Percentiles rank a stretch among this genome's conserved stretches.
These are phyloP conservation scores for Myotis daubentonii DNA, from an alignment of 2,797 vertebrate species.

Conservation along the genomic window DNA sequence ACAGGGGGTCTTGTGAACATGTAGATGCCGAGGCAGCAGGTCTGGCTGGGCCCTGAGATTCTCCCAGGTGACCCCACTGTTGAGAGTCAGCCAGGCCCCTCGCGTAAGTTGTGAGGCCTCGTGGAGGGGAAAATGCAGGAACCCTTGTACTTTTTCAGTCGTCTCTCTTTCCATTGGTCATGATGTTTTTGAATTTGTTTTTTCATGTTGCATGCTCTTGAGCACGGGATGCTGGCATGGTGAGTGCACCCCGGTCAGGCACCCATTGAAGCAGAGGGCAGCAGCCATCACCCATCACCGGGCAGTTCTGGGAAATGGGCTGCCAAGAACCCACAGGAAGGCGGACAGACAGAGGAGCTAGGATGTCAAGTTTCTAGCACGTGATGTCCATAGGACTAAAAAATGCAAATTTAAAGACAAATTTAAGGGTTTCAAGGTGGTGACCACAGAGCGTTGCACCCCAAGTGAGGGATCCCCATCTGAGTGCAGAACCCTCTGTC, in stretches of 20 bases:
- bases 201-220: not conserved
- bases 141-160: not conserved
- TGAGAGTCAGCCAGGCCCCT: not conserved
- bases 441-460: not conserved
- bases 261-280: not conserved
- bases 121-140: not conserved
- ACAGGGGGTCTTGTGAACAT: not conserved
- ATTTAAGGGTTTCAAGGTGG: not conserved
- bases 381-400: not conserved
- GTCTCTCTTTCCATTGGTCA: not conserved
- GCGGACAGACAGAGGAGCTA: not conserved
- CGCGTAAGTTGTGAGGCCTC: not conserved
- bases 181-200: not conserved
- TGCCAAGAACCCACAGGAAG: not conserved
- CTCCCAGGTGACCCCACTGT: not conserved
- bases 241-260: not conserved
- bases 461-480: not conserved
- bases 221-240: fast-evolving
- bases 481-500: not conserved
- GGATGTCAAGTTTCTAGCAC: too few species aligned
- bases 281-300: fast-evolving
- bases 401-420: not conserved
- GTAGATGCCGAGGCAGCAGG: not conserved
- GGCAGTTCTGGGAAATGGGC: too few species aligned
- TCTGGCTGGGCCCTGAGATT: not conserved